A percentile compares a stretch with the other conserved stretches of the same genome.
Evolutionary conservation across 2,113 vertebrate species (phyloP).

Genomic region (Cheirogaleus medius): DNA sequence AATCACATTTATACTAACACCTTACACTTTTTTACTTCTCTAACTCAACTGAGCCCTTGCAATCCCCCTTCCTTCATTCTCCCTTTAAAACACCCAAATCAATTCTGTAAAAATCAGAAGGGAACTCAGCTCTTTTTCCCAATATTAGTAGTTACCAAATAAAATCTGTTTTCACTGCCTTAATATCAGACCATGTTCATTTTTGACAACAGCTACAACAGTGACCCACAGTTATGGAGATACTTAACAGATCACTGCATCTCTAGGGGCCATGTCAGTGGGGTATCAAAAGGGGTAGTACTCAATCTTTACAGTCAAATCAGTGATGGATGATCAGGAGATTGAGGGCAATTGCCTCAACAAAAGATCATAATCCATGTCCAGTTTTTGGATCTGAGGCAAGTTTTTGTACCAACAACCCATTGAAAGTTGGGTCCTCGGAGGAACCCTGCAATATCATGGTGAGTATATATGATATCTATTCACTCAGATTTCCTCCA

Average conservation of each 20-base stretch:
- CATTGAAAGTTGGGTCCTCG: background rate
- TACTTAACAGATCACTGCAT: background rate
- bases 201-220: background rate
- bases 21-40: background rate
- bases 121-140: background rate
- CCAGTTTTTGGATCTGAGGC: background rate
- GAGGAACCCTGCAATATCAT: background rate
- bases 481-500: background rate
- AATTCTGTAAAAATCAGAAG: background rate
- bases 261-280: background rate
- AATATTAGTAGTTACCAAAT: background rate
- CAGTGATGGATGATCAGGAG: background rate
- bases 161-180: background rate
- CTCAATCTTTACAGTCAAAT: background rate
- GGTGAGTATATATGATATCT: too few relatives aligned
- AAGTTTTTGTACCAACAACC: background rate
- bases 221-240: background rate
- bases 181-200: background rate
- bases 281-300: background rate
- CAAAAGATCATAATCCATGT: background rate
- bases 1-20: background rate
- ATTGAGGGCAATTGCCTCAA: background rate
- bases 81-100: background rate
- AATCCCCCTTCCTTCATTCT: background rate
- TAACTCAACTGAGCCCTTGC: background rate